A percentile compares a stretch with the other conserved stretches of the same genome.
These are phyloP conservation scores for Indri indri DNA, from an alignment of 2,113 vertebrate genomes.

Conservation along the genomic window DNA sequence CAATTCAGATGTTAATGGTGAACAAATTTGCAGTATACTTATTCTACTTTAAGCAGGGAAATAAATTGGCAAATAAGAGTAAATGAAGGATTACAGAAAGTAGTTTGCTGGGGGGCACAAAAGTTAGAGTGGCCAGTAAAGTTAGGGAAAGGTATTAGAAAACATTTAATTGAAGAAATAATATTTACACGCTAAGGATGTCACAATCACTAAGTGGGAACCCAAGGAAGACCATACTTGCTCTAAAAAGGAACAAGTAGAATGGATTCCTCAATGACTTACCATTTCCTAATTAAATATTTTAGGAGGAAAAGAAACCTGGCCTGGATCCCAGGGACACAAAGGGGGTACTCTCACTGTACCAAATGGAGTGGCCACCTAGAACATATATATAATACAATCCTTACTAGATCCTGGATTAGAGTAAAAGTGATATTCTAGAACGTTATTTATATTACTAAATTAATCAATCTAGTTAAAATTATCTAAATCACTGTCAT, in stretches of 20 bases:
- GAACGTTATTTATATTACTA: background rate
- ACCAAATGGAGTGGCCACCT: constrained; percentile 1
- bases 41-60: background rate
- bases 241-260: background rate
- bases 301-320: constrained; percentile 37
- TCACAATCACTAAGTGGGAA: background rate
- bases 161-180: background rate
- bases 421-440: background rate
- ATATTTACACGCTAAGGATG: background rate
- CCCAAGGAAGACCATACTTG: background rate
- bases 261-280: background rate
- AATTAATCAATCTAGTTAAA: background rate
- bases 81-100: background rate
- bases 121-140: background rate
- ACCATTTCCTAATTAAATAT: constrained; percentile 47
- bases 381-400: background rate
- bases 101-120: background rate
- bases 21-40: background rate
- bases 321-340: background rate
- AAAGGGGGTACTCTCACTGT: background rate
- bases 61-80: background rate
- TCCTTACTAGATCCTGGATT: constrained; percentile 2
- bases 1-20: background rate
- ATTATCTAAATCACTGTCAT: background rate
- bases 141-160: background rate